These are phyloP conservation scores for Hymenopus coronatus DNA, from an alignment of 2,888 invertebrate species.

Conservation along the genomic window DNA sequence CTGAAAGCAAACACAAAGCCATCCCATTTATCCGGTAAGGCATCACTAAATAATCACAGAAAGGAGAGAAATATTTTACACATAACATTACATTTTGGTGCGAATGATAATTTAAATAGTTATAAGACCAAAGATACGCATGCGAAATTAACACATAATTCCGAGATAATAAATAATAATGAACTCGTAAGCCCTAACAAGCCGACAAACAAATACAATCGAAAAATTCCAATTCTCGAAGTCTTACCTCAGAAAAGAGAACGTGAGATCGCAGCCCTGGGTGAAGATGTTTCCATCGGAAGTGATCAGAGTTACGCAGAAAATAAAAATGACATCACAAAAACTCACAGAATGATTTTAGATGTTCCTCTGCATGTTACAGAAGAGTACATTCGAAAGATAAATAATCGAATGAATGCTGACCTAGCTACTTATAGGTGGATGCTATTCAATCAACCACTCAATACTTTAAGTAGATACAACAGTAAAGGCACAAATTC, in stretches of 20 bases:
- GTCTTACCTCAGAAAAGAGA: neutral
- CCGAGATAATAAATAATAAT: no score
- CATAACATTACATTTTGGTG: no score
- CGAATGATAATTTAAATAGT: no score
- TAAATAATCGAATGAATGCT: neutral
- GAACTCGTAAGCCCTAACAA: neutral
- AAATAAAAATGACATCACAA: neutral
- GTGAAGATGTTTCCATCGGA: neutral
- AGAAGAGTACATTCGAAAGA: neutral
- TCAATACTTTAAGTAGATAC: neutral
- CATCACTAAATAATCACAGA: no score
- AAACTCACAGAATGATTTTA: neutral
- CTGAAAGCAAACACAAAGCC: no score
- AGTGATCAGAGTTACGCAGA: neutral
- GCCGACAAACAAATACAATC: neutral
- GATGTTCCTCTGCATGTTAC: neutral
- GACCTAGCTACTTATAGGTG: neutral
- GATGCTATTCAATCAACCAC: neutral
- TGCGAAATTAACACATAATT: no score
- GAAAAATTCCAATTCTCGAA: neutral
- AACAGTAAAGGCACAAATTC: neutral
- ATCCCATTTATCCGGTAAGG: no score
- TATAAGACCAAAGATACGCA: no score
- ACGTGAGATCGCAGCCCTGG: neutral
- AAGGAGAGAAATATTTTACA: no score